Percentiles rank a stretch among this genome's conserved stretches.
phyloP scores from a whole-genome alignment of 2,113 vertebrate species.

The Hemiscyllium ocellatum region DNA sequence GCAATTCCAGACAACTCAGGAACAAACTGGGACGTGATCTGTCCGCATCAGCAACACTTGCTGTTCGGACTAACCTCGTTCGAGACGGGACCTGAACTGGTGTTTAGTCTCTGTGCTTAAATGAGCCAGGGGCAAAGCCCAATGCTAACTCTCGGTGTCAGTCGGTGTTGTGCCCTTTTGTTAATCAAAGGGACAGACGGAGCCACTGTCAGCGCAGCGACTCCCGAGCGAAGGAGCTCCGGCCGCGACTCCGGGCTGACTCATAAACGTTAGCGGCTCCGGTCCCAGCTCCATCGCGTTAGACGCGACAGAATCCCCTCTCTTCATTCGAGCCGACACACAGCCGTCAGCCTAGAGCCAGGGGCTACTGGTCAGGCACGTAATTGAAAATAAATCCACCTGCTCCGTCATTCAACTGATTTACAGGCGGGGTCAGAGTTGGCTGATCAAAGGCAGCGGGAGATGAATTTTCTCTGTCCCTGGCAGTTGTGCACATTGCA shows the following conservation, averaged over 20 bases:
- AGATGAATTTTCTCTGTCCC: neutral
- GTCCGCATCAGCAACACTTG: neutral
- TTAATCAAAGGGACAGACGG: neutral
- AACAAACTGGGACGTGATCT: neutral
- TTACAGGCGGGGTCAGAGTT: slow-evolving; percentile 45
- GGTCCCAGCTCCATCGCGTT: neutral
- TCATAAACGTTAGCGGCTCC: neutral
- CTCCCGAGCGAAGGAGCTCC: too few relatives aligned
- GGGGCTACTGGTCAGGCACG: slow-evolving; percentile 1
- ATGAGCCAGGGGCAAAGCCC: neutral
- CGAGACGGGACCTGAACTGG: neutral
- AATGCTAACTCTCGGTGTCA: neutral
- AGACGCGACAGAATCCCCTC: neutral
- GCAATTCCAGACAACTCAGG: neutral
- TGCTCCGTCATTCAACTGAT: slow-evolving; percentile 43
- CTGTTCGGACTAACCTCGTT: neutral
- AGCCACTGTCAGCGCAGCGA: neutral
- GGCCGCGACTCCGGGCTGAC: neutral
- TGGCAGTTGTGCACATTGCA: neutral
- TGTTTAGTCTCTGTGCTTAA: too few relatives aligned
- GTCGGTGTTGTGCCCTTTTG: neutral
- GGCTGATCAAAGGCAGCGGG: slow-evolving; percentile 45
- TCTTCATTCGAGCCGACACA: neutral
- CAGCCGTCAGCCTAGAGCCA: neutral
- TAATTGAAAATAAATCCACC: slow-evolving; percentile 48